These are phyloP conservation scores for Triops longicaudatus DNA, from an alignment of 1,140 invertebrate species.

Conservation along the genomic window DNA sequence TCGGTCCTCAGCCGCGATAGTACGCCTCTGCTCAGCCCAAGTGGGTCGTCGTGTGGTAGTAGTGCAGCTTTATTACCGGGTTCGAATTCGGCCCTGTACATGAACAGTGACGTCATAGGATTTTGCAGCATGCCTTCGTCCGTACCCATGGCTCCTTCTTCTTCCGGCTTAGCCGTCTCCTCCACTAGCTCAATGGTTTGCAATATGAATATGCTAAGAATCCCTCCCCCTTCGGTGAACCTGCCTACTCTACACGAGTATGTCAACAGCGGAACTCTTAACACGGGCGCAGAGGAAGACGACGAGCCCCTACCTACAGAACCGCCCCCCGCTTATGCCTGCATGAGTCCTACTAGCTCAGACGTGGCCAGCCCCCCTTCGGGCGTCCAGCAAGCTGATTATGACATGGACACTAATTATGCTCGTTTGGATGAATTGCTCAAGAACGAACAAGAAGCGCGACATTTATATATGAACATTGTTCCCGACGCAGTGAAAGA, in stretches of 20 bases:
- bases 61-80: conserved; percentile 16
- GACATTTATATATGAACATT: conserved; percentile 58
- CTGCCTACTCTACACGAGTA: background rate
- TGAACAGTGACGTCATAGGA: conserved; percentile 28
- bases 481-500: conserved; percentile 38
- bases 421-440: conserved; percentile 42
- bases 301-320: conserved; percentile 17
- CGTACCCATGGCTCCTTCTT: background rate
- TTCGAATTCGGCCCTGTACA: conserved; percentile 25
- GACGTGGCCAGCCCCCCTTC: background rate
- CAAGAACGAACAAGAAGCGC: conserved; percentile 33
- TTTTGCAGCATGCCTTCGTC: background rate
- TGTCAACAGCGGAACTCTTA: background rate
- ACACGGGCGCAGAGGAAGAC: conserved; percentile 19
- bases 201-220: conserved; percentile 8
- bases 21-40: conserved; percentile 24
- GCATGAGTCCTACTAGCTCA: background rate
- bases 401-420: conserved; percentile 42
- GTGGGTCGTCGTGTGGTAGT: background rate
- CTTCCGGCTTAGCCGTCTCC: conserved; percentile 1
- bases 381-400: conserved; percentile 37
- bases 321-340: conserved; percentile 26
- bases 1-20: conserved; percentile 22
- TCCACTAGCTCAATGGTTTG: background rate
- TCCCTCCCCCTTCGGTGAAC: background rate